phyloP scores from a whole-genome alignment of 2,797 vertebrate species.

The Melanotaenia trifasciata region DNA sequence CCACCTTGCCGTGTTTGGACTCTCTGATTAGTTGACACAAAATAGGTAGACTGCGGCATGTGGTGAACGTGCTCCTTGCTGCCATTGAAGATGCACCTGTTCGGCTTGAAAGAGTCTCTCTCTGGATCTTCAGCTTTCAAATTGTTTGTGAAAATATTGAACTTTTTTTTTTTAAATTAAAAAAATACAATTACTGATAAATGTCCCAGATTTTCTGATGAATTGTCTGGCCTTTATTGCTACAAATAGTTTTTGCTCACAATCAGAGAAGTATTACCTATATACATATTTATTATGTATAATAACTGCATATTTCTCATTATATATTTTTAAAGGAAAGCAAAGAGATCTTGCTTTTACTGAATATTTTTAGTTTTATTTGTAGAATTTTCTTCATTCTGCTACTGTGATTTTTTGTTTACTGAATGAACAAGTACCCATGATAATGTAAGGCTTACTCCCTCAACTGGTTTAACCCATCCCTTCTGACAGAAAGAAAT shows the following conservation, averaged over 20 bases:
- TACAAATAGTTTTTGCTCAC: background rate
- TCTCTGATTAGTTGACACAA: conserved; percentile 69
- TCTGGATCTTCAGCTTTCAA: background rate
- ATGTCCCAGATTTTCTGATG: background rate
- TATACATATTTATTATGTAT: background rate
- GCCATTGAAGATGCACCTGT: conserved; percentile 43
- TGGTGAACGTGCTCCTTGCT: conserved; percentile 41
- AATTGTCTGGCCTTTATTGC: background rate
- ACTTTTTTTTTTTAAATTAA: too few relatives aligned
- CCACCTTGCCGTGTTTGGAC: conserved; percentile 61
- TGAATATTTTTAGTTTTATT: background rate
- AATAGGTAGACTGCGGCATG: conserved; percentile 55
- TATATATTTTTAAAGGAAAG: background rate
- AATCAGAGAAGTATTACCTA: background rate
- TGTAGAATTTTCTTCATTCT: background rate
- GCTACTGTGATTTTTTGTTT: background rate
- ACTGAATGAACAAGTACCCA: background rate
- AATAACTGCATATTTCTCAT: background rate
- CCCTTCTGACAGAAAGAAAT: background rate
- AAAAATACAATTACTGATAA: background rate
- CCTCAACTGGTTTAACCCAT: background rate
- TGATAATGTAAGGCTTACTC: background rate
- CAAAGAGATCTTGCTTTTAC: background rate
- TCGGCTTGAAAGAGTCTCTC: conserved; percentile 30
- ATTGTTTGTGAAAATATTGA: background rate